Conservation (phyloP, 2,888 invertebrate species). For the Ennomos erosarius region DNA sequence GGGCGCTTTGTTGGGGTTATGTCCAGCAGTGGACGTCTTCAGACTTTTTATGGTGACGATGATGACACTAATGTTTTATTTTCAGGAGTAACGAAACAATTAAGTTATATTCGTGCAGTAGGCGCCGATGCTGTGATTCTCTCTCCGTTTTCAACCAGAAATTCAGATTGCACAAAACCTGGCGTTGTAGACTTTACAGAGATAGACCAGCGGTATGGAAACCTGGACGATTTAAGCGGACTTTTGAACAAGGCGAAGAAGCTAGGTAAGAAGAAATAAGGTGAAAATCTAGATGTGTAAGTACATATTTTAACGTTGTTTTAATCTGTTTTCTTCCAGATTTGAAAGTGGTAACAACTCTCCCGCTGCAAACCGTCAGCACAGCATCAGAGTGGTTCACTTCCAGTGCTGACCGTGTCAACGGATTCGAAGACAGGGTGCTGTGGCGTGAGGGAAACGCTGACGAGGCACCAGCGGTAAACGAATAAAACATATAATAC, state of each 20-base stretch:
- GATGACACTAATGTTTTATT: background rate
- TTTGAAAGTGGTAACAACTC: conserved; percentile 68
- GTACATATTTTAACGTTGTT: background rate
- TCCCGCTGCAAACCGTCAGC: conserved; percentile 84
- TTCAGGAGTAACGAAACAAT: conserved; percentile 67
- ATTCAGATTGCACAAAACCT: conserved; percentile 89
- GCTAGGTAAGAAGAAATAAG: conserved; percentile 55
- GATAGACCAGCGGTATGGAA: conserved; percentile 90
- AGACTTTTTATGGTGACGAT: too few species aligned
- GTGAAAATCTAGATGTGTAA: too few species aligned
- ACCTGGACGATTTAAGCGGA: conserved; percentile 84
- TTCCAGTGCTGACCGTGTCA: conserved; percentile 83
- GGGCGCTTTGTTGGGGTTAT: too few species aligned
- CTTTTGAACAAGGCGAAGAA: conserved; percentile 82
- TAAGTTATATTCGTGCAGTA: conserved; percentile 73
- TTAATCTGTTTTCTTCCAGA: conserved; percentile 65
- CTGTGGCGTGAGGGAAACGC: conserved; percentile 87
- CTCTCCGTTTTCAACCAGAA: conserved; percentile 62
- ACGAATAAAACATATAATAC: background rate
- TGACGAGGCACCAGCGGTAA: conserved; percentile 55
- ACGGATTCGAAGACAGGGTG: conserved; percentile 88
- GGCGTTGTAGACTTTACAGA: conserved; percentile 89
- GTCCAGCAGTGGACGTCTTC: too few species aligned
- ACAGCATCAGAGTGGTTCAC: conserved; percentile 91
- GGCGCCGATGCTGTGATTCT: conserved; percentile 76